phyloP scores from a whole-genome alignment of 1,140 invertebrate species.

The Aphelinus certus region DNA sequence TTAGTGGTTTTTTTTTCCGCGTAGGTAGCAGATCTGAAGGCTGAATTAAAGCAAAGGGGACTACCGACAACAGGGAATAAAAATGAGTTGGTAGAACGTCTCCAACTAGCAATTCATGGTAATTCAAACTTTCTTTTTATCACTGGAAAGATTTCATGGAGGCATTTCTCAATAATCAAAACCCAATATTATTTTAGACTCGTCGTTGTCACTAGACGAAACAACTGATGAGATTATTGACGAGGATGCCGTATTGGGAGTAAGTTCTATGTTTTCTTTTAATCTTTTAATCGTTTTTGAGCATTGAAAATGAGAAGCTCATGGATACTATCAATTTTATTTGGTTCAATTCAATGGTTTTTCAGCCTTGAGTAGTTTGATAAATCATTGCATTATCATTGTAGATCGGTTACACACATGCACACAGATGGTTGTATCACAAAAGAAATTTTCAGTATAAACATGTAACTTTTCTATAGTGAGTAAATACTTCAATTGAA shows the following conservation, averaged over 20 bases:
- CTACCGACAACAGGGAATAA: slow-evolving; percentile 81
- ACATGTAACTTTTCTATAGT: no score
- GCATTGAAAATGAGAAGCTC: neutral
- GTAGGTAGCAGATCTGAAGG: slow-evolving; percentile 74
- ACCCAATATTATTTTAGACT: slow-evolving; percentile 49
- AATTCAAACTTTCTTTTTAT: slow-evolving; percentile 46
- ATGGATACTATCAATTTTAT: no score
- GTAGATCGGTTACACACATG: no score
- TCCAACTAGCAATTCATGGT: slow-evolving; percentile 74
- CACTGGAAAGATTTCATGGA: neutral
- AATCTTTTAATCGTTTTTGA: neutral
- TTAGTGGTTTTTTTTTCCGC: neutral
- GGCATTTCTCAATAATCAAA: neutral
- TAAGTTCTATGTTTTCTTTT: slow-evolving; percentile 47
- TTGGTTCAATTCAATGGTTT: no score
- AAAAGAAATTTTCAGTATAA: no score
- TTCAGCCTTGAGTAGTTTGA: no score
- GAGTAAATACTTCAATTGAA: no score
- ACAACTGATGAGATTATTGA: slow-evolving; percentile 65
- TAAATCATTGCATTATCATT: no score
- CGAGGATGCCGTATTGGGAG: slow-evolving; percentile 66
- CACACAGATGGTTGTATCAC: no score
- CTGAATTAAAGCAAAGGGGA: slow-evolving; percentile 81
- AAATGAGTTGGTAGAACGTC: slow-evolving; percentile 78
- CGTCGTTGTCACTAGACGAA: slow-evolving; percentile 61